These are phyloP conservation scores for Parascotia fuliginaria DNA, from an alignment of 2,888 invertebrate genomes.

Conservation along the genomic window DNA sequence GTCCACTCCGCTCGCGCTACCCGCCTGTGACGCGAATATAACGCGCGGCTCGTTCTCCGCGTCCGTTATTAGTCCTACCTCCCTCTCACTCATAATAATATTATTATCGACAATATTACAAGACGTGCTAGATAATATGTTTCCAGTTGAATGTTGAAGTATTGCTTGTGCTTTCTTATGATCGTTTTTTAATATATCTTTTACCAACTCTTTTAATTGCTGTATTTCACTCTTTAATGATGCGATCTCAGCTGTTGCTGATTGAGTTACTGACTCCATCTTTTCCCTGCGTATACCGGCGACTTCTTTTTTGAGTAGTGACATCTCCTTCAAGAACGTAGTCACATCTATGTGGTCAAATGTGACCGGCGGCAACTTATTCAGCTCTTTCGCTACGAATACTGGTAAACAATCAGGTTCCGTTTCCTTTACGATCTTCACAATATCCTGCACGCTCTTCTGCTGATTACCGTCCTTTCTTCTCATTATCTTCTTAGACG, in stretches of 20 bases:
- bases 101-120: no score
- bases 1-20: no score
- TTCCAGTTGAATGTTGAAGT: no score
- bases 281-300: not conserved
- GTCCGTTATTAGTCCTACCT: no score
- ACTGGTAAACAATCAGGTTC: slow-evolving; percentile 6
- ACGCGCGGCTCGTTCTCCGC: no score
- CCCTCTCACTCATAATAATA: no score
- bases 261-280: not conserved
- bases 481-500: slow-evolving; percentile 2
- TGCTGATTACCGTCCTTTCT: slow-evolving; percentile 12
- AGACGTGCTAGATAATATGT: no score
- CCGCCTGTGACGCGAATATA: not conserved
- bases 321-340: slow-evolving; percentile 16
- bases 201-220: not conserved
- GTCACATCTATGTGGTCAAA: slow-evolving; percentile 13
- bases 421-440: slow-evolving; percentile 6
- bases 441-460: slow-evolving; percentile 11
- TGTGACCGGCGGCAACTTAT: slow-evolving; percentile 5
- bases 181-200: no score
- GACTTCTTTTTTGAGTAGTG: slow-evolving; percentile 8
- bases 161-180: no score
- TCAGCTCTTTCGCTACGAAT: slow-evolving; percentile 6
- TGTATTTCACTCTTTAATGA: not conserved
- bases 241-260: not conserved